Base-by-base conservation (phyloP, 2,888 invertebrate species). In the Hemicrepidius hirtus region DNA sequence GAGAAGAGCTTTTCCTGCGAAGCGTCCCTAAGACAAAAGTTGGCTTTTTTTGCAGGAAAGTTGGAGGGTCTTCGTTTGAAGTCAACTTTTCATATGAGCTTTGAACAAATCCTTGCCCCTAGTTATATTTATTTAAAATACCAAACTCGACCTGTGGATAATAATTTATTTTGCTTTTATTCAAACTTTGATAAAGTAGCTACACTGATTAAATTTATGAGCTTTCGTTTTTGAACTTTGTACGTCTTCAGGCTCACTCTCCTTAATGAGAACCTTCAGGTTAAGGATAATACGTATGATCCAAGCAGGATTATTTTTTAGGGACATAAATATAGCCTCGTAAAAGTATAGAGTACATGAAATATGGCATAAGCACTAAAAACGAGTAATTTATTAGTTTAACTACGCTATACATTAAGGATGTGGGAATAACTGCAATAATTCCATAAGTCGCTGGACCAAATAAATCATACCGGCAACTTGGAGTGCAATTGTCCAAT, bases 381-480 rank as follows among this genome's bases (percentile, higher is more conserved):
- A 55, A 55, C 21, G 21, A 20, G 59, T 40, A 68, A 59, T 68
- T 68, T 68, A 68, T 68, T 59, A 59, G 67, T 59, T 57, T 59
- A 28, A 68, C 62, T 32, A 32, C 49, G 64, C 66, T 35, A 68
- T 64, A 60, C 60, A 73, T 73, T 73, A 73, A 70, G 41, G 37
- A 68, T 55, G 59, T 68, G 40, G 67, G 67, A 55, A 57, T 21
- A 50, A 59, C 41, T 16, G 32, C 55, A 59, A 49, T 66, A 44
- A 68, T 63, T 68, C 68, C 70, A 55, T 55, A 60, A 71, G 71
- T 63, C 63, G 62, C 60, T 62, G 68, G 62, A 72, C 72, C 67
- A 67, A 67, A 72, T 72, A 62, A 72, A 68, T 63, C 50, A 72
- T 62, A 68, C 57, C 62, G 41, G 60, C 60, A 49, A 24, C 59